Evolutionary conservation across 2,797 vertebrate genomes (phyloP).

Genomic region (Gobio occitaniae): DNA sequence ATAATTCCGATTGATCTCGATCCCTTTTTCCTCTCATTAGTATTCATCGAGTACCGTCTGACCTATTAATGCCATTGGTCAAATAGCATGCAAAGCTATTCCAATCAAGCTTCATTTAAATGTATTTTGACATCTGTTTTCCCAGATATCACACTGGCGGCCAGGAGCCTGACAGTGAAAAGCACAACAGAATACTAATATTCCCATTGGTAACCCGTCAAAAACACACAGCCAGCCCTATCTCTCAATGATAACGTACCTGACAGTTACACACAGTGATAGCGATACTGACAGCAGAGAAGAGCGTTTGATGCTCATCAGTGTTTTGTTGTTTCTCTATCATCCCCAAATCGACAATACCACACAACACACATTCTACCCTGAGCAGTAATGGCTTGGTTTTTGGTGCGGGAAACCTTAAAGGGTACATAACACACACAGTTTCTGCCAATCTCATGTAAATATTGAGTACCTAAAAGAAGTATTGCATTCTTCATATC

Average conservation of each 20-base stretch:
- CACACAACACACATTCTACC: not conserved
- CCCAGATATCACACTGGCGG: constrained; percentile 71
- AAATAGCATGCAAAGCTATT: constrained; percentile 75
- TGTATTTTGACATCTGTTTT: constrained; percentile 84
- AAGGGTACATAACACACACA: too few species aligned
- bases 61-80: constrained; percentile 84
- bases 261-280: constrained; percentile 74
- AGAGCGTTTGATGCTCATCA: constrained; percentile 9
- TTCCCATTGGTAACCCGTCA: constrained; percentile 59
- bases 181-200: constrained; percentile 79
- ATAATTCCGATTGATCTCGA: constrained; percentile 25
- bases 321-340: not conserved
- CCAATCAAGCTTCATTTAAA: constrained; percentile 76
- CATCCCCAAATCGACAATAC: not conserved
- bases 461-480: too few species aligned
- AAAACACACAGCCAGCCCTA: constrained; percentile 59
- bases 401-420: not conserved
- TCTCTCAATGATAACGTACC: constrained; percentile 72
- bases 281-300: constrained; percentile 60
- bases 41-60: constrained; percentile 69
- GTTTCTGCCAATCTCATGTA: too few species aligned
- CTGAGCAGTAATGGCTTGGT: not conserved
- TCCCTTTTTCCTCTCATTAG: constrained; percentile 66
- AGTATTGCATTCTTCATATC: too few species aligned
- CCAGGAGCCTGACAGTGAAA: constrained; percentile 77